phyloP scores from a whole-genome alignment of 2,113 vertebrate genomes.

The Misgurnus mizolepis region DNA sequence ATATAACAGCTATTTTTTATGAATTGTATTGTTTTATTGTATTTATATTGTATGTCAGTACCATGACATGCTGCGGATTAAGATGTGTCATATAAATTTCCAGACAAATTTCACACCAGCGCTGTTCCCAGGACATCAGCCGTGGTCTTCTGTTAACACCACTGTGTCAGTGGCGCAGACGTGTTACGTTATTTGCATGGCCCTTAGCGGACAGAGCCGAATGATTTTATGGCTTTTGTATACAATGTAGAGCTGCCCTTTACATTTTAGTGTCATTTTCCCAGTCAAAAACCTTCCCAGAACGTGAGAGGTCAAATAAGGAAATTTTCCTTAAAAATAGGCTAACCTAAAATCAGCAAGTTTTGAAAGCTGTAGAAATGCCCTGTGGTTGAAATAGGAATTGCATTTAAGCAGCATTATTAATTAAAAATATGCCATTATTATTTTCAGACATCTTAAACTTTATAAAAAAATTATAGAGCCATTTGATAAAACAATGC shows the following conservation, averaged over 20 bases:
- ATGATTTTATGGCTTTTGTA: slow-evolving; percentile 70
- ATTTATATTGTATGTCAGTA: too few species aligned
- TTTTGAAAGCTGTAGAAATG: not conserved
- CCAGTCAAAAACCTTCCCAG: not conserved
- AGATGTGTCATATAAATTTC: slow-evolving; percentile 23
- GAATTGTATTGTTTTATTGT: too few species aligned
- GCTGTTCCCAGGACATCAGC: slow-evolving; percentile 69
- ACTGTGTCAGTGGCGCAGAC: slow-evolving; percentile 67
- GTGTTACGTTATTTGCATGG: slow-evolving; percentile 77
- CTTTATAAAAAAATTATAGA: not conserved
- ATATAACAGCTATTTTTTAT: too few species aligned
- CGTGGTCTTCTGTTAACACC: slow-evolving; percentile 73
- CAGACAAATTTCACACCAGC: slow-evolving; percentile 69
- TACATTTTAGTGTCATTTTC: slow-evolving; percentile 25
- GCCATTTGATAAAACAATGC: not conserved
- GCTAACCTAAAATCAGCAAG: not conserved
- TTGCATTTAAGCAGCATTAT: not conserved
- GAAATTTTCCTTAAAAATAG: not conserved
- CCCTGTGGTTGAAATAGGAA: not conserved
- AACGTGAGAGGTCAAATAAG: not conserved
- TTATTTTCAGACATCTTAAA: not conserved
- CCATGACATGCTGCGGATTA: not conserved
- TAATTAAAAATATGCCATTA: not conserved
- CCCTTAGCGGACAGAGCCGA: slow-evolving; percentile 65
- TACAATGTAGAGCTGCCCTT: slow-evolving; percentile 36